These are phyloP conservation scores for Sinocyclocheilus rhinocerous DNA, from an alignment of 2,113 vertebrate genomes.

Conservation along the genomic window DNA sequence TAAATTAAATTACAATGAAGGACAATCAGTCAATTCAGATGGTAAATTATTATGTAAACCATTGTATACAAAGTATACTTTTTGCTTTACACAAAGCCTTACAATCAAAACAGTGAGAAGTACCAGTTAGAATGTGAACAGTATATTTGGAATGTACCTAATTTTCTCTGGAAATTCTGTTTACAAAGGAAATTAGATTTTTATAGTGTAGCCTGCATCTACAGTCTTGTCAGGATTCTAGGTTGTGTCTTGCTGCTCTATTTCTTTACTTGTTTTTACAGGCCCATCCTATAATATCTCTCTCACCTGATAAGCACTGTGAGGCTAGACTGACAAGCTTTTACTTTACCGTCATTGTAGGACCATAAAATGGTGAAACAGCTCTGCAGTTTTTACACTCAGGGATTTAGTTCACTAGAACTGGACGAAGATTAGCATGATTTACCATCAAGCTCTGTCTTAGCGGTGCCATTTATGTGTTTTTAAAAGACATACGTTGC, in stretches of 20 bases:
- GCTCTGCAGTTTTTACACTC: constrained; percentile 30
- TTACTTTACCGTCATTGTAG: constrained; percentile 38
- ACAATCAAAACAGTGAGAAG: not conserved
- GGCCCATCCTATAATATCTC: constrained; percentile 18
- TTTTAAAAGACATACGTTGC: not conserved
- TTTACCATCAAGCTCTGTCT: not conserved
- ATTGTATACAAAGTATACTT: not conserved
- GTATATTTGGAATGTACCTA: too few relatives aligned
- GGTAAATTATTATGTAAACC: too few relatives aligned
- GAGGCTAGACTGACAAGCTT: constrained; percentile 43
- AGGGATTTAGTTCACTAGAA: too few relatives aligned
- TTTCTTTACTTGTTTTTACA: constrained; percentile 47
- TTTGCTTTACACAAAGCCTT: not conserved
- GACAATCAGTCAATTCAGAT: too few relatives aligned
- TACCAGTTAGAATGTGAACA: not conserved
- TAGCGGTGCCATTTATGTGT: not conserved
- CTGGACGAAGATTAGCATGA: constrained; percentile 20
- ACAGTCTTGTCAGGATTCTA: not conserved
- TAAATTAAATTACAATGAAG: too few relatives aligned
- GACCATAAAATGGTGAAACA: constrained; percentile 45
- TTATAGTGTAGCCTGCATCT: not conserved
- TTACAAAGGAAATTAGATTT: not conserved
- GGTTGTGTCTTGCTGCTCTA: constrained; percentile 16
- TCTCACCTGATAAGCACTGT: constrained; percentile 47
- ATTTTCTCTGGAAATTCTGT: not conserved